phyloP scores from a whole-genome alignment of 2,113 vertebrate species.

The rat (Rattus norvegicus) region DNA sequence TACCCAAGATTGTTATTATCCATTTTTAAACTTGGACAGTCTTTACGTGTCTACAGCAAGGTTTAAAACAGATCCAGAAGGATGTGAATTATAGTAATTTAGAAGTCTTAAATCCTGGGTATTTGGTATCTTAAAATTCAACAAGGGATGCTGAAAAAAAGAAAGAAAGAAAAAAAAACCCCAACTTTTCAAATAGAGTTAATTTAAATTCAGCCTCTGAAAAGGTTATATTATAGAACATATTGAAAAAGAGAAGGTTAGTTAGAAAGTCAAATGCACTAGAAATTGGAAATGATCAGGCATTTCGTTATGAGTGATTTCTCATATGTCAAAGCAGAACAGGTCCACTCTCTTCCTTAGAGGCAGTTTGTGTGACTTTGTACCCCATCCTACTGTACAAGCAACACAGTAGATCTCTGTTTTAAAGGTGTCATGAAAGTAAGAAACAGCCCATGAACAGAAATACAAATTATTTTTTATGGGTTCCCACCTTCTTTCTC shows the following conservation, averaged over 20 bases:
- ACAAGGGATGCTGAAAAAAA: slow-evolving; percentile 2
- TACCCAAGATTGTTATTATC: slow-evolving; percentile 21
- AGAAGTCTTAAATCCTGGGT: not conserved
- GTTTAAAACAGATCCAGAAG: slow-evolving; percentile 10
- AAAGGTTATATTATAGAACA: slow-evolving; percentile 43
- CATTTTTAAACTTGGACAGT: not conserved
- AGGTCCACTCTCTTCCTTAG: not conserved
- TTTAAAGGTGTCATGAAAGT: not conserved
- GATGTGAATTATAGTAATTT: not conserved
- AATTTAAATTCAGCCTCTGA: slow-evolving; percentile 47
- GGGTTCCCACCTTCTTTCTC: not conserved
- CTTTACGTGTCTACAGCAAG: not conserved
- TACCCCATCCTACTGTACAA: not conserved
- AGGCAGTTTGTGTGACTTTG: not conserved
- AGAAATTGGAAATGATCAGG: slow-evolving; percentile 29
- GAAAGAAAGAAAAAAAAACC: too few species aligned
- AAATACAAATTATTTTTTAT: not conserved
- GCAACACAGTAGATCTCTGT: not conserved
- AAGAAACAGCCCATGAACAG: not conserved
- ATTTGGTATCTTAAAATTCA: slow-evolving; percentile 7
- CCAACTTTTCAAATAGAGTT: slow-evolving; percentile 45
- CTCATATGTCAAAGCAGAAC: not conserved
- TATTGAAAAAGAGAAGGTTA: slow-evolving; percentile 47
- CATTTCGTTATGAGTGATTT: slow-evolving; percentile 43
- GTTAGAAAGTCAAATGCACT: slow-evolving; percentile 46